Evolutionary conservation across 1,140 invertebrate genomes (phyloP).

Genomic region (Ladona fulva): DNA sequence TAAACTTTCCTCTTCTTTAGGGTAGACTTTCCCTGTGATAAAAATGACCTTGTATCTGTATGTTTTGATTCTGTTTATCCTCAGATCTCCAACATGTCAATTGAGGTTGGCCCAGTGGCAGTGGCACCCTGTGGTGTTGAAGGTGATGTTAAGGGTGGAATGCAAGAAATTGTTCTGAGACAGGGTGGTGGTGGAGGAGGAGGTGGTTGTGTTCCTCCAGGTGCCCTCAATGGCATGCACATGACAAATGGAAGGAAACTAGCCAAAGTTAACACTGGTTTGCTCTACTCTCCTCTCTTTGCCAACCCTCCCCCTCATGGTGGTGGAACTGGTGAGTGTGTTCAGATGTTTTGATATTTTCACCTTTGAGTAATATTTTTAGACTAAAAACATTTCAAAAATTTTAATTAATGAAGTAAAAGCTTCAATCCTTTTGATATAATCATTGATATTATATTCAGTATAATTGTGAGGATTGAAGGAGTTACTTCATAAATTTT

Average conservation of each 20-base stretch:
- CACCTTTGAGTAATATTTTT: no score
- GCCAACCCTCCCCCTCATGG: not conserved
- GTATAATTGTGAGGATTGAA: no score
- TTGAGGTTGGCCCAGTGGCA: not conserved
- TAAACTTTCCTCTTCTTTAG: no score
- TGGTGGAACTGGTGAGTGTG: not conserved
- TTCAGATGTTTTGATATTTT: not conserved
- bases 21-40: no score
- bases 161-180: constrained; percentile 6
- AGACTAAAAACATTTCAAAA: no score
- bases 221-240: not conserved
- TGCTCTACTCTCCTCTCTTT: not conserved
- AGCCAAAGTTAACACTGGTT: not conserved
- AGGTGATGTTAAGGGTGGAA: constrained; percentile 15
- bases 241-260: not conserved
- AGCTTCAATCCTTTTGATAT: no score
- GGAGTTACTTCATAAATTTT: no score
- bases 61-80: no score
- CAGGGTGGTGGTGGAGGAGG: not conserved
- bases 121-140: constrained; percentile 15
- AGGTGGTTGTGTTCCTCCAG: not conserved
- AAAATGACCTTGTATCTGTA: no score
- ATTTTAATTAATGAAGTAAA: no score
- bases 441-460: no score
- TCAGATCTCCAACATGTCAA: not conserved